Percentiles rank a stretch among this genome's conserved stretches.
phyloP scores from a whole-genome alignment of 1,140 invertebrate genomes.

The Mylabris phalerata region DNA sequence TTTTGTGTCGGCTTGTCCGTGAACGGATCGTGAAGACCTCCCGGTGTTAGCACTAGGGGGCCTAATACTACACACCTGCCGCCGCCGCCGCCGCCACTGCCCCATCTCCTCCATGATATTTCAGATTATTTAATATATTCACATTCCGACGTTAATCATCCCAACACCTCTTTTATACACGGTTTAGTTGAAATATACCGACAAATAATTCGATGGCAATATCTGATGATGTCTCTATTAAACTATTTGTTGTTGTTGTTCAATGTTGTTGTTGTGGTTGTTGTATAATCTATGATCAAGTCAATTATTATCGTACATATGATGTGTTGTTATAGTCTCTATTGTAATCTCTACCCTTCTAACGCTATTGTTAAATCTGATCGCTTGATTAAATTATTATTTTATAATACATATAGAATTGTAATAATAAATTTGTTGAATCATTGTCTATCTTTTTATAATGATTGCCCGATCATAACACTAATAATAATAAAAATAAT shows the following conservation, averaged over 20 bases:
- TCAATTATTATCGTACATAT: too few relatives aligned
- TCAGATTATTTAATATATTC: constrained; percentile 41
- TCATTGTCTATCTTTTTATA: too few relatives aligned
- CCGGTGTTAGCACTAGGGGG: constrained; percentile 26
- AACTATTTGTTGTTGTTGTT: constrained; percentile 12
- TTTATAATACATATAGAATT: not conserved
- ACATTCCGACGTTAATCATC: constrained; percentile 39
- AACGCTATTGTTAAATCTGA: constrained; percentile 6
- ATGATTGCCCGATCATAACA: too few relatives aligned
- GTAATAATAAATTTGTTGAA: too few relatives aligned
- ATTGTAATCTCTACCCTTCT: constrained; percentile 1
- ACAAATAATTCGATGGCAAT: constrained; percentile 1
- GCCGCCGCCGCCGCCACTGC: too few relatives aligned
- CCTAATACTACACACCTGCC: constrained; percentile 11
- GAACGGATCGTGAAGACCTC: constrained; percentile 13
- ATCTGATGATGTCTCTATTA: constrained; percentile 12
- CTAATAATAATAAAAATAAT: too few relatives aligned
- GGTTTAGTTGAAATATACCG: constrained; percentile 16
- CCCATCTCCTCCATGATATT: constrained; percentile 26
- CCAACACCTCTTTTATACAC: constrained; percentile 32
- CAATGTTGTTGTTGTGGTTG: not conserved
- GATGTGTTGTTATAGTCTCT: constrained; percentile 13
- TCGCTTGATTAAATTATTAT: constrained; percentile 17
- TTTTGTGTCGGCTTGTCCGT: too few relatives aligned
- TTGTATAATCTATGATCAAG: too few relatives aligned